Percentiles rank a stretch among this genome's conserved stretches.
Conservation (phyloP, 2,888 invertebrate genomes). For the Eupithecia insigniata region DNA sequence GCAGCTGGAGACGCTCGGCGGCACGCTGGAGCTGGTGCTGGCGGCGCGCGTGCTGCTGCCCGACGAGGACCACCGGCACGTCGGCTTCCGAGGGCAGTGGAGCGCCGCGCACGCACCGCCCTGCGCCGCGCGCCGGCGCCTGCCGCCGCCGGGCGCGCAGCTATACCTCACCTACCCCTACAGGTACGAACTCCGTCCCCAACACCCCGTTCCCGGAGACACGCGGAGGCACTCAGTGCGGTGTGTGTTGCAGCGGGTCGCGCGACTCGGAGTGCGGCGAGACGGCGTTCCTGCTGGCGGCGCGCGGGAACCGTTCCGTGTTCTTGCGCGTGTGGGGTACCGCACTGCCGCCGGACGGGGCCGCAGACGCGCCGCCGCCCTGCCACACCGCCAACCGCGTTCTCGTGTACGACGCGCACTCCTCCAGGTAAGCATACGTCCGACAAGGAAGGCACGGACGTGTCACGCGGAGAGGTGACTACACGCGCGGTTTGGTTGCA, state of each 20-base stretch:
- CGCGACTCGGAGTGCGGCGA: constrained; percentile 87
- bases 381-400: constrained; percentile 92
- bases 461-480: background rate
- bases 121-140: constrained; percentile 60
- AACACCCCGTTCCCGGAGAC: background rate
- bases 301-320: constrained; percentile 90
- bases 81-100: constrained; percentile 90
- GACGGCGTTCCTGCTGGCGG: constrained; percentile 91
- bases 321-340: constrained; percentile 93
- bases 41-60: constrained; percentile 88
- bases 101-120: constrained; percentile 43
- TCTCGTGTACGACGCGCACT: constrained; percentile 91
- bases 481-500: constrained; percentile 1
- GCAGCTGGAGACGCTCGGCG: constrained; percentile 57
- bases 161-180: constrained; percentile 70
- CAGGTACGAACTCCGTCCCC: constrained; percentile 48
- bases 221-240: background rate
- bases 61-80: constrained; percentile 91
- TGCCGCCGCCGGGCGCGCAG: constrained; percentile 61
- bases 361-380: constrained; percentile 86
- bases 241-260: constrained; percentile 81
- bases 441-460: background rate
- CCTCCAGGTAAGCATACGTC: constrained; percentile 67
- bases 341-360: constrained; percentile 87
- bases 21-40: constrained; percentile 90